These are phyloP conservation scores for Temnothorax ravouxi DNA, from an alignment of 2,888 invertebrate species.

Conservation along the genomic window DNA sequence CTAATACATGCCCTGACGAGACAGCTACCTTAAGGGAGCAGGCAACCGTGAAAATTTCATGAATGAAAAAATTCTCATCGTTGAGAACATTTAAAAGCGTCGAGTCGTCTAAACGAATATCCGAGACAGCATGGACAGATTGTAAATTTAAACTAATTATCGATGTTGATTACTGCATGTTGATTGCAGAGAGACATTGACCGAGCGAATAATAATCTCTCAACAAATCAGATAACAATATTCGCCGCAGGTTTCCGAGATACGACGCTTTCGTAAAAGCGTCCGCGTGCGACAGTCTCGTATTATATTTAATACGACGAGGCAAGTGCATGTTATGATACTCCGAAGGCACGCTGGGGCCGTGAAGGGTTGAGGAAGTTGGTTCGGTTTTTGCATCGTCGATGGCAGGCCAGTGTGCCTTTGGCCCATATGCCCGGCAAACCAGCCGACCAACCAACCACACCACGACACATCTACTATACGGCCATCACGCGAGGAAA, in stretches of 20 bases:
- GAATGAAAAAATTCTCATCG: background rate
- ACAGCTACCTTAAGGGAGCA: background rate
- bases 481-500: slow-evolving; percentile 43
- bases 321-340: slow-evolving; percentile 43
- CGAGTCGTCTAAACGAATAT: background rate
- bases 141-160: background rate
- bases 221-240: slow-evolving; percentile 20
- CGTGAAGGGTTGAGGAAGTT: slow-evolving; percentile 55
- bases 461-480: slow-evolving; percentile 48
- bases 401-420: slow-evolving; percentile 45
- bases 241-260: slow-evolving; percentile 4
- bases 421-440: slow-evolving; percentile 70
- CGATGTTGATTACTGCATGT: background rate
- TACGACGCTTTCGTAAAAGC: background rate
- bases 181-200: background rate
- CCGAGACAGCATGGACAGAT: too few species aligned
- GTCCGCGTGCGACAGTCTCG: background rate
- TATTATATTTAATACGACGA: background rate
- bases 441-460: slow-evolving; percentile 49
- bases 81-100: too few species aligned
- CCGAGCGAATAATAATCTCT: background rate
- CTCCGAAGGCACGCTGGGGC: slow-evolving; percentile 11
- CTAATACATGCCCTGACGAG: too few species aligned
- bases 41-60: background rate
- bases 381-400: slow-evolving; percentile 47